These are phyloP conservation scores for Linurgus olivaceus DNA, from an alignment of 2,797 vertebrate genomes.

Conservation along the genomic window DNA sequence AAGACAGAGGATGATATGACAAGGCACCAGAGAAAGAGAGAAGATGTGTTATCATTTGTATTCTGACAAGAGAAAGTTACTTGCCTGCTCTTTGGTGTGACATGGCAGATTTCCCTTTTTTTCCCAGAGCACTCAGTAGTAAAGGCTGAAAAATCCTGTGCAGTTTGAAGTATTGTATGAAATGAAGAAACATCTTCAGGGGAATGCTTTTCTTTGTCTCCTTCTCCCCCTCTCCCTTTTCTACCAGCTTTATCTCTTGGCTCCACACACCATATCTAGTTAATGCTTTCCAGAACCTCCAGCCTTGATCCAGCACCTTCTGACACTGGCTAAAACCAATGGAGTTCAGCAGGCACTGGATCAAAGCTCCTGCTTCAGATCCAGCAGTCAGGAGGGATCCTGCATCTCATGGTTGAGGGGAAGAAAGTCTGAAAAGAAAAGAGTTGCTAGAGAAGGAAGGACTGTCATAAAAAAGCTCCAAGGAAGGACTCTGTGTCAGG, in stretches of 20 bases:
- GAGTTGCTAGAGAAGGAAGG: not conserved
- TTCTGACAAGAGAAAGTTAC: not conserved
- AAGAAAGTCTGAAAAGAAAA: not conserved
- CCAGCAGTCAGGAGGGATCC: not conserved
- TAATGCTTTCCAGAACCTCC: not conserved
- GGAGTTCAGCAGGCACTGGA: not conserved
- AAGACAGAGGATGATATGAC: not conserved
- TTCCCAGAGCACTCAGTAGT: not conserved
- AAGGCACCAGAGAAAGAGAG: not conserved
- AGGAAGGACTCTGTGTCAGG: not conserved
- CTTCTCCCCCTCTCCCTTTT: not conserved
- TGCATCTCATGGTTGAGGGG: accelerated
- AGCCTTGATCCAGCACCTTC: slow-evolving; percentile 9
- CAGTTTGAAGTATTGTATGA: not conserved
- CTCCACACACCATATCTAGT: not conserved
- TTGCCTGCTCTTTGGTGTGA: not conserved
- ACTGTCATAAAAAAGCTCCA: not conserved
- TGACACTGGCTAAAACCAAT: not conserved
- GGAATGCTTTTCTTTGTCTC: not conserved
- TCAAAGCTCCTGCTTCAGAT: not conserved
- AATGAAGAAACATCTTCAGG: not conserved
- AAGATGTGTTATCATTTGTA: not conserved
- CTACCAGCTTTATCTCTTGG: not conserved
- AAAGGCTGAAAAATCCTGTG: not conserved
- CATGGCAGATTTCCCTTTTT: not conserved